Evolutionary conservation across 2,888 invertebrate genomes (phyloP), one percentile per base, ranked within the genome.

Genomic region (Drosophila helvetica): DNA sequence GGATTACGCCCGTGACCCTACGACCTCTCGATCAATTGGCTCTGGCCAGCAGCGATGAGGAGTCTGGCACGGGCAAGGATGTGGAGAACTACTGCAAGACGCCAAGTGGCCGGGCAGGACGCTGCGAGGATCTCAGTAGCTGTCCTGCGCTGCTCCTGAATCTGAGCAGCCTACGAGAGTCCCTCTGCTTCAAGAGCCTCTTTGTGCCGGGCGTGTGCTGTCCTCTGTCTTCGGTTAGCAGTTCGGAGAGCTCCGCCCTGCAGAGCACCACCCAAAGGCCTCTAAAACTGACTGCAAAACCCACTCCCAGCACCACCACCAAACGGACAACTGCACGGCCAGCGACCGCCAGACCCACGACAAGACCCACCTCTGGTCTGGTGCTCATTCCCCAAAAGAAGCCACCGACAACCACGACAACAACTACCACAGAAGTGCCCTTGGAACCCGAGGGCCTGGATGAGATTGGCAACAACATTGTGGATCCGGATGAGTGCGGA

Each of bases 181-280:
- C 97, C 0, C 93, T 98, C 10, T 98, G 98, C 89, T 98, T 98
- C 89, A 97, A 98, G 92, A 96, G 96, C 74, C 93, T 98, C 1
- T 97, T 98, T 87, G 96, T 97, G 2, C 98, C 98, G 1, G 98
- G 98, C 1, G 98, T 98, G 2, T 98, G 98, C 89, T 98, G 98
- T 91, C 98, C 98, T 0, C 80, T 91, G 9, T 92, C 93, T 82
- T 38, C 80, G 2, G 25, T 22, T 2, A 9, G 58, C 4, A 18
- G 48, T 0, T 47, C 61, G 0, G 90, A 90, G 50, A 78, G 89
- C n/a, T 76, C 86, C 7, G 90, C 91, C 0, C 78, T 90, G 22
- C 72, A 90, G 33, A 91, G 38, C 38, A 38, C 91, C 2, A 91
- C 92, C 27, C 91, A 85, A 75, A 90, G 86, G 22, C 92, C 90